Evolutionary conservation across 1,140 invertebrate genomes (phyloP), one percentile per base, ranked within the genome.

Genomic region (Caenorhabditis inopinata): DNA sequence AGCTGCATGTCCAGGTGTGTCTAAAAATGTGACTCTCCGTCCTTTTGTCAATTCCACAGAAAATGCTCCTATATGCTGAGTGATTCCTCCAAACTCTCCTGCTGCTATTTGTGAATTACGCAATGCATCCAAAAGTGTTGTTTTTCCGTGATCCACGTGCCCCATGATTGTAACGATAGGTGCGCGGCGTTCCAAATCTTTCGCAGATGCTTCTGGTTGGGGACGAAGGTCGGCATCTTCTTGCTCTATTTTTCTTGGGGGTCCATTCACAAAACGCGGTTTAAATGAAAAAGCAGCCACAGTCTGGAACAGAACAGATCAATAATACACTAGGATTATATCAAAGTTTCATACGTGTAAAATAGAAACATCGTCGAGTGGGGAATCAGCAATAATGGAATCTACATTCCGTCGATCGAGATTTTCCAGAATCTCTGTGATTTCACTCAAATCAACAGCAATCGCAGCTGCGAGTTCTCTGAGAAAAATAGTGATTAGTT

Each of bases 1-100:
- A 9, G 97, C 97, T 23, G 96, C 96, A 91, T 99, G 97, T 0
- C 97, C 97, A n/a, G 97, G 97, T n/a, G 97, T 99, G 89, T 99
- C 97, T 74, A 99, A 88, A 91, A 99, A 98, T 9, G 96, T 98
- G 42, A 98, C 93, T 53, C 87, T 91, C 51, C 94, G 92, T 1
- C 92, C 93, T 49, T 86, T 83, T n/a, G 91, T 85, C 45, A 94
- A 86, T 27, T 89, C 91, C 21, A 94, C 93, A 88, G 93, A 93
- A 90, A 99, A 99, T 42, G 97, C 97, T 82, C 97, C 97, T 89
- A 99, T 98, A 89, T 99, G 96, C 89, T 99, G 97, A 0, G 97
- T 99, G 49, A 99, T 99, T 18, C 97, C 97, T n/a, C 97, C 97
- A 90, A 96, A 97, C 91, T 99, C 97, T 45, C 92, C 91, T 21